Evolutionary conservation across 2,113 vertebrate species (phyloP), one percentile per base, ranked within the genome.

Genomic region (Oreochromis spilurus): DNA sequence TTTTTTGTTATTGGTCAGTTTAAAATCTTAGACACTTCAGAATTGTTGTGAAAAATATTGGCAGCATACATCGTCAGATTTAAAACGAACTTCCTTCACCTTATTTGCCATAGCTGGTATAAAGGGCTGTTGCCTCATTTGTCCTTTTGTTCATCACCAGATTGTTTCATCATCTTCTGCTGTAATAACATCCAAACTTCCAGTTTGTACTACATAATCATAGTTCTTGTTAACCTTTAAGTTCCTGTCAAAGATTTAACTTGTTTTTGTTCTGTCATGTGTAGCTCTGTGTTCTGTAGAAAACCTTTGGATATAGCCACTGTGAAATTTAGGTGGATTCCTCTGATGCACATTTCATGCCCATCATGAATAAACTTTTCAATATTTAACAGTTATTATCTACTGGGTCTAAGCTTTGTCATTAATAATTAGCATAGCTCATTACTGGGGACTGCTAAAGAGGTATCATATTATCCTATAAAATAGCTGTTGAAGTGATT

Each of bases 101-200:
- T 29, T 29, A 29, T 29, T 29, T 58, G 24, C 2, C 55, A 29
- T 0, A 29, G 13, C 26, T 5, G 55, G 13, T 58, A 58, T 29
- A 58, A 58, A 58, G 13, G 13, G 26, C 55, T 16, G 1, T 16
- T 29, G 7, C 26, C 16, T 58, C 55, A 5, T 58, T 58, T 58
- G 57, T 31, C 57, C 0, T 31, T 58, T 0, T 58, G 57, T 17
- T 58, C 26, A 0, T 24, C 24, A 3, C 24, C 24, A 24, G 24
- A 24, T 24, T 24, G 24, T 24, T 24, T 24, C 24, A 24, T 24
- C 24, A 24, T 24, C 24, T 24, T 24, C 24, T 31, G 7, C 31
- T 17, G 0, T 31, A 31, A 58, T 58, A 58, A 1, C 14, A 58
- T 6, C 57, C 26, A 58, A 6, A 31, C 57, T 58, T 31, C 2